Conservation (phyloP, 1,140 invertebrate species). For the Trichonephila inaurata region DNA sequence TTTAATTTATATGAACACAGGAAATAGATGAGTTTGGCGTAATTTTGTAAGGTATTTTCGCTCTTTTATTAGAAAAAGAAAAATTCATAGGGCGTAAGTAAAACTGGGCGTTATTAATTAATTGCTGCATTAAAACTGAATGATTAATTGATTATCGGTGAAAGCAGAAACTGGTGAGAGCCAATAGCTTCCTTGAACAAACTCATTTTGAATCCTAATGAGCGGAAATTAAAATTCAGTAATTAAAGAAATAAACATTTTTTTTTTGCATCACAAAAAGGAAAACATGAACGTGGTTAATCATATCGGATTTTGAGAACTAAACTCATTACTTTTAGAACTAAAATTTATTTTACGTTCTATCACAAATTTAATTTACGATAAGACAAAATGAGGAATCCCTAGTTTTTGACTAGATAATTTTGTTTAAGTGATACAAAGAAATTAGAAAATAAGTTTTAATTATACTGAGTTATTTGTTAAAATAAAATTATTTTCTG, state of each 20-base stretch:
- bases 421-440: no score
- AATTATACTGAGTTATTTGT: no score
- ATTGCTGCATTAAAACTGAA: slow-evolving; percentile 37
- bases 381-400: no score
- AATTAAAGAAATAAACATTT: slow-evolving; percentile 52
- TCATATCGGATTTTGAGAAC: background rate
- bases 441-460: no score
- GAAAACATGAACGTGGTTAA: background rate
- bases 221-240: slow-evolving; percentile 37
- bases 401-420: no score
- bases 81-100: background rate
- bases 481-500: no score
- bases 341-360: background rate
- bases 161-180: background rate
- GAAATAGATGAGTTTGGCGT: slow-evolving; percentile 27
- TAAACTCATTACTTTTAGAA: slow-evolving; percentile 4
- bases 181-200: background rate
- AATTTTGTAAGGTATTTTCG: slow-evolving; percentile 11
- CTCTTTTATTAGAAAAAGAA: slow-evolving; percentile 9
- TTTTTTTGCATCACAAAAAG: background rate
- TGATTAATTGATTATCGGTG: slow-evolving; percentile 39
- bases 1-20: slow-evolving; percentile 51
- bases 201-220: slow-evolving; percentile 14
- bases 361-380: background rate
- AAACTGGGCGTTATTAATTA: slow-evolving; percentile 55